Evolutionary conservation across 2,888 invertebrate genomes (phyloP), one percentile per base, ranked within the genome.

Genomic region (Eupithecia insigniata): DNA sequence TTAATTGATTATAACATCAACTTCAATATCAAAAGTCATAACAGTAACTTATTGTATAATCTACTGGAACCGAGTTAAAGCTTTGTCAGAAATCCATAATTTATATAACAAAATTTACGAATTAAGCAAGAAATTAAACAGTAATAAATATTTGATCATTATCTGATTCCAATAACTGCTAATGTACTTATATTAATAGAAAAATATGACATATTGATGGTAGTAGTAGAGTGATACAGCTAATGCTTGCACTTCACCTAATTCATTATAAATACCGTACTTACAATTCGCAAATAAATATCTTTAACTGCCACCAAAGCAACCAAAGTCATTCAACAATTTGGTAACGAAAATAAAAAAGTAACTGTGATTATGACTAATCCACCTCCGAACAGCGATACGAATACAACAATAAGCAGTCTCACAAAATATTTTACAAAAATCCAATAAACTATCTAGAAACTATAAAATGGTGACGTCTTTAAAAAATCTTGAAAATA

Each of bases 21-120:
- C 92, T 92, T 93, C 87, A 92, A 93, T 93, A 92, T 90, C 90
- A 90, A 91, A 90, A 91, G 89, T 88, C 87, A 93, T 93, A 94
- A 94, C 94, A 93, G 92, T 93, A 94, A 94, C 93, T 93, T 92
- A 94, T 89, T 91, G 92, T 87, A 91, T 92, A 92, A 90, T 89
- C 93, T 94, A 93, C 92, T 94, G 93, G 93, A 94, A 94, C 94
- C 92, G 88, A 93, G 93, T 94, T 94, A 94, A 94, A 94, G 94
- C 94, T 94, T 93, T 91, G 86, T 91, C 91, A 93, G 91, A 93
- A 93, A 92, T 93, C 90, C 92, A 93, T 90, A 92, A 92, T 92
- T 92, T 91, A 92, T 88, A 71, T 92, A 94, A 93, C 92, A 92
- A 93, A 92, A 91, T 92, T 92, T 90, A 92, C 87, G 90, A 92